phyloP scores from a whole-genome alignment of 2,797 vertebrate species.

The Mallotus villosus region DNA sequence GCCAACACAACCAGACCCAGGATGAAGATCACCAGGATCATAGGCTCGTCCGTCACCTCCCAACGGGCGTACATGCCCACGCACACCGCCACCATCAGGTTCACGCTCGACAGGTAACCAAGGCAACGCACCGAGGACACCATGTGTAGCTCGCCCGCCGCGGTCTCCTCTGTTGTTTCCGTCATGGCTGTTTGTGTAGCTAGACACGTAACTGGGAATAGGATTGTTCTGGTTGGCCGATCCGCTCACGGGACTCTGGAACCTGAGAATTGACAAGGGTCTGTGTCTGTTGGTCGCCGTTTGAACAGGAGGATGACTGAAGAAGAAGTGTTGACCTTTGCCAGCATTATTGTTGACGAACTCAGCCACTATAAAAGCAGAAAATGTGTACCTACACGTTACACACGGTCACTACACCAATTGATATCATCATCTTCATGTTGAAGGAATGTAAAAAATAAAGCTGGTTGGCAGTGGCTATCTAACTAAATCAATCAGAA shows the following conservation, averaged over 20 bases:
- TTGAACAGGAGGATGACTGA: slow-evolving; percentile 3
- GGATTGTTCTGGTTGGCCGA: background rate
- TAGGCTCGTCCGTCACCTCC: slow-evolving; percentile 88
- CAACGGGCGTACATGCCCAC: slow-evolving; percentile 95
- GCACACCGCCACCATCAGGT: slow-evolving; percentile 89
- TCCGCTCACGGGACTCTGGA: background rate
- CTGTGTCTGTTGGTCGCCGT: background rate
- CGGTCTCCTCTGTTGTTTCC: slow-evolving; percentile 18
- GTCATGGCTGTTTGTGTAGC: slow-evolving; percentile 48
- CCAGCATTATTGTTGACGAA: slow-evolving; percentile 1
- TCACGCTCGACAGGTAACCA: slow-evolving; percentile 91
- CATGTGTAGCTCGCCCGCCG: slow-evolving; percentile 78
- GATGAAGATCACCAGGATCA: slow-evolving; percentile 96
- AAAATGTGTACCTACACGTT: background rate
- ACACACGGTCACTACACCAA: no score
- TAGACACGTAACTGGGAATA: background rate
- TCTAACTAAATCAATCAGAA: background rate
- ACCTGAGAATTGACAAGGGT: background rate
- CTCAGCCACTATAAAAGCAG: slow-evolving; percentile 9
- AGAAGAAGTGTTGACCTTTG: background rate
- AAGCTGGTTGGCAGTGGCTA: background rate
- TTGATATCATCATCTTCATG: no score
- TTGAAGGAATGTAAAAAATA: background rate
- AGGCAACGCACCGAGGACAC: slow-evolving; percentile 89
- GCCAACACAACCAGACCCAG: slow-evolving; percentile 94